Evolutionary conservation across 2,797 vertebrate genomes (phyloP).

Genomic region (Pelobates cultripes): DNA sequence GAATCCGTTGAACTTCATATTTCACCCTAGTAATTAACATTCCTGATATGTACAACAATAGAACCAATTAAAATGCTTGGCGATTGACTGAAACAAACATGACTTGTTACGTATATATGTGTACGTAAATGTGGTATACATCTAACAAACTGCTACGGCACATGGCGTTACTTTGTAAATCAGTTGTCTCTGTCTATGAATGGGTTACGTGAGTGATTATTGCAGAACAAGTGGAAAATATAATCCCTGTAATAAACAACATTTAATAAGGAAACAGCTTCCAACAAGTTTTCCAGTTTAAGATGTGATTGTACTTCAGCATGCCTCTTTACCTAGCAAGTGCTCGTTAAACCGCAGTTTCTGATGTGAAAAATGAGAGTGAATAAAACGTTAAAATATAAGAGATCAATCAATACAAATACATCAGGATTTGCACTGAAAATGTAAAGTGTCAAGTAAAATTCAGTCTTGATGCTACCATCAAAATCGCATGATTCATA

Average conservation of each 20-base stretch:
- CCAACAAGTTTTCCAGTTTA: constrained; percentile 1
- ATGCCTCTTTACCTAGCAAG: constrained; percentile 25
- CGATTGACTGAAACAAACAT: too few relatives aligned
- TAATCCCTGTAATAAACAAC: constrained; percentile 37
- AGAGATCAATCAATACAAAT: constrained; percentile 49
- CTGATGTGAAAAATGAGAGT: constrained; percentile 14
- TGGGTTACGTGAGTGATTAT: neutral
- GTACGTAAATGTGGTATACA: too few relatives aligned
- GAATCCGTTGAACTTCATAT: too few relatives aligned
- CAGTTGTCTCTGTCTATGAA: neutral
- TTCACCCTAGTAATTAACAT: too few relatives aligned
- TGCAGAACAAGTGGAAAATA: constrained; percentile 5
- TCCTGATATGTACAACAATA: too few relatives aligned
- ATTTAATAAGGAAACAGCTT: constrained; percentile 35
- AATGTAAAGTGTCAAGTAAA: constrained; percentile 46
- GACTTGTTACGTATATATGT: too few relatives aligned
- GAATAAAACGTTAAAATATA: constrained; percentile 12
- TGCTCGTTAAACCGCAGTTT: constrained; percentile 41
- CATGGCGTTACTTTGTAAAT: too few relatives aligned
- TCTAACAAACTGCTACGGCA: too few relatives aligned
- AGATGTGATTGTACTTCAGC: constrained; percentile 27
- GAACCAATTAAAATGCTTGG: too few relatives aligned
- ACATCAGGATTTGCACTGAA: constrained; percentile 37
- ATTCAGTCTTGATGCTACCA: constrained; percentile 18
- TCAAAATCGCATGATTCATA: constrained; percentile 28